Evolutionary conservation across 1,140 invertebrate species (phyloP).

Genomic region (Acarapis woodi): DNA sequence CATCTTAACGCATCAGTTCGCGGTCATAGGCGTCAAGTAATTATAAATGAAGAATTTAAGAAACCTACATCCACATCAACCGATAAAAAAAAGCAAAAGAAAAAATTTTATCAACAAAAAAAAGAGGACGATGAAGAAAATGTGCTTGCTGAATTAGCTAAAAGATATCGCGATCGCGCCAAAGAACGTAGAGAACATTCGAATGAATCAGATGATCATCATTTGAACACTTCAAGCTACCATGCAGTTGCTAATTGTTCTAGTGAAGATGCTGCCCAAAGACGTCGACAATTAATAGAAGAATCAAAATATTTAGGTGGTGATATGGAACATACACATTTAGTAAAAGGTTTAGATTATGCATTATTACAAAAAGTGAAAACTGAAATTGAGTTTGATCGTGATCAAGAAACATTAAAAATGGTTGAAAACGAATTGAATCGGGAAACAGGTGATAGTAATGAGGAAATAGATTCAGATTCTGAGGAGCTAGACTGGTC

Average conservation of each 20-base stretch:
- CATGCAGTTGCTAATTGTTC: constrained; percentile 81
- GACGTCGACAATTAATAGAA: constrained; percentile 77
- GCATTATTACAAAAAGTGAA: constrained; percentile 81
- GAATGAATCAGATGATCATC: constrained; percentile 30
- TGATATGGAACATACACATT: constrained; percentile 99
- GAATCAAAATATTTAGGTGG: constrained; percentile 99
- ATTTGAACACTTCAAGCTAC: constrained; percentile 61
- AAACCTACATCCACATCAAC: constrained; percentile 4
- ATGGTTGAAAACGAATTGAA: constrained; percentile 23
- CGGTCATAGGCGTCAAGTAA: constrained; percentile 7
- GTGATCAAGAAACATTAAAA: constrained; percentile 19
- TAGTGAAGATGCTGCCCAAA: constrained; percentile 67
- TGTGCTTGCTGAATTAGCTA: constrained; percentile 72
- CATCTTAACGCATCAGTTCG: constrained; percentile 4
- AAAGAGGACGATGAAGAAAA: constrained; percentile 89
- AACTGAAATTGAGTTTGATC: constrained; percentile 10
- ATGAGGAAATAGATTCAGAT: constrained; percentile 23
- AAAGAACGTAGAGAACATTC: constrained; percentile 66
- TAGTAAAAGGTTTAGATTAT: constrained; percentile 98
- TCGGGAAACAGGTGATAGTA: constrained; percentile 20
- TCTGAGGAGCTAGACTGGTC: constrained; percentile 1
- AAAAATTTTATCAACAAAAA: constrained; percentile 48
- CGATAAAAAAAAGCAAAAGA: constrained; percentile 23
- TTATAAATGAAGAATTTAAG: constrained; percentile 6
- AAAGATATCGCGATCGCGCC: constrained; percentile 34